Conservation (phyloP, 2,113 vertebrate genomes). For the Lepisosteus osseus region DNA sequence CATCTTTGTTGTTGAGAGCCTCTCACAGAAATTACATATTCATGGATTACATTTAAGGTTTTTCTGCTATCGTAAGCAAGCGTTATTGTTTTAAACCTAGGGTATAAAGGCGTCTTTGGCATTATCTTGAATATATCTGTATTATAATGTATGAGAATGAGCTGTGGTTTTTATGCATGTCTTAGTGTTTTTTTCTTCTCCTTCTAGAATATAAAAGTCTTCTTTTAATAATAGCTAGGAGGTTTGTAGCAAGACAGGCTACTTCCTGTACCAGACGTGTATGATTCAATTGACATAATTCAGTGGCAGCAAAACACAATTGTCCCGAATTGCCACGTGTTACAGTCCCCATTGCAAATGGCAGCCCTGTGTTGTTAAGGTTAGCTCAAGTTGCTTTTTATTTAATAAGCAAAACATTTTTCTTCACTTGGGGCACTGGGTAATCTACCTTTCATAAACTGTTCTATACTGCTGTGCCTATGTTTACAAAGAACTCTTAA, state of each 20-base stretch:
- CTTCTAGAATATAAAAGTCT: slow-evolving; percentile 29
- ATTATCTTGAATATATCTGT: slow-evolving; percentile 21
- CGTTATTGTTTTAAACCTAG: slow-evolving; percentile 32
- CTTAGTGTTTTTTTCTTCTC: slow-evolving; percentile 43
- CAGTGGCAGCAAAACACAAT: slow-evolving; percentile 45
- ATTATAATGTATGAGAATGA: background rate
- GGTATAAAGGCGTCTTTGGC: slow-evolving; percentile 19
- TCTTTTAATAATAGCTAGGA: slow-evolving; percentile 52
- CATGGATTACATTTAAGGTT: slow-evolving; percentile 65
- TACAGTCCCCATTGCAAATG: slow-evolving; percentile 6
- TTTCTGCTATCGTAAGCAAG: slow-evolving; percentile 74
- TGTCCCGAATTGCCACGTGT: slow-evolving; percentile 53
- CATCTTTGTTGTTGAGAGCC: slow-evolving; percentile 65
- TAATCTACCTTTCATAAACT: slow-evolving; percentile 39
- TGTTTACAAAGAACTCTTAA: slow-evolving; percentile 15
- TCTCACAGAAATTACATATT: slow-evolving; percentile 60
- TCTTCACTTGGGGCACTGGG: slow-evolving; percentile 20
- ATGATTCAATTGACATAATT: slow-evolving; percentile 50
- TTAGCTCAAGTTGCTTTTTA: slow-evolving; percentile 27
- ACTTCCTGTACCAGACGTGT: slow-evolving; percentile 29
- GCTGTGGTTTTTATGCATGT: background rate
- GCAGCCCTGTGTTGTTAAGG: slow-evolving; percentile 31
- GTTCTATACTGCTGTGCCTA: slow-evolving; percentile 7
- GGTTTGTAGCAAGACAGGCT: slow-evolving; percentile 38
- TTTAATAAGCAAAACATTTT: slow-evolving; percentile 32